These are phyloP conservation scores for Torymus tubicola DNA, from an alignment of 2,888 invertebrate genomes.

Conservation along the genomic window DNA sequence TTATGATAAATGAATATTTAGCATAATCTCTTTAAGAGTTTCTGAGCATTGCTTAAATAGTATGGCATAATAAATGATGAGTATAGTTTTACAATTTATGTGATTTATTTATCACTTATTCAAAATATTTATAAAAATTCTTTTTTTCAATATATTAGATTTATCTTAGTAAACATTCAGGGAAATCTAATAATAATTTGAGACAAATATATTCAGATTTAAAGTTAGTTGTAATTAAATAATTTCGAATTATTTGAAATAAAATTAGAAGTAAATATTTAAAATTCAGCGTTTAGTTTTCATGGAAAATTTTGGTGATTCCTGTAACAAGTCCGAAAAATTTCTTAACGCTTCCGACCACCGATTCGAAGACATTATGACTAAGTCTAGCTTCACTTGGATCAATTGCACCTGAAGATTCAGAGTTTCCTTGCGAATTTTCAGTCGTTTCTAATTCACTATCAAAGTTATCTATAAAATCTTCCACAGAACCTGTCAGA, in stretches of 20 bases:
- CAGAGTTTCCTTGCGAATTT: constrained; percentile 39
- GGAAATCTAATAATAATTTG: no score
- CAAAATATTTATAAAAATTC: no score
- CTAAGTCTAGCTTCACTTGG: constrained; percentile 43
- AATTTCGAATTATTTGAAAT: no score
- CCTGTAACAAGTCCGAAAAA: constrained; percentile 66
- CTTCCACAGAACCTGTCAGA: constrained; percentile 64
- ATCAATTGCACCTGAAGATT: background rate
- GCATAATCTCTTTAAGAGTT: constrained; percentile 6
- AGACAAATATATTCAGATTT: no score
- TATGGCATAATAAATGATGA: no score
- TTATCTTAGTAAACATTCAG: no score
- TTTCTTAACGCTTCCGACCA: constrained; percentile 63
- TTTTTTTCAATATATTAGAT: no score
- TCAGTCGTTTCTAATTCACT: constrained; percentile 54
- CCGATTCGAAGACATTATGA: constrained; percentile 58
- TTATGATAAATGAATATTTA: background rate
- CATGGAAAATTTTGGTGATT: constrained; percentile 59
- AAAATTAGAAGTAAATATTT: no score
- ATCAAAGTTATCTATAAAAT: constrained; percentile 64
- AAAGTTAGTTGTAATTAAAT: no score
- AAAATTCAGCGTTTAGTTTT: constrained; percentile 38
- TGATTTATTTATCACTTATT: no score
- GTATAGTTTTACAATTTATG: no score
- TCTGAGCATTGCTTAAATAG: no score